These are phyloP conservation scores for Xylota segnis DNA, from an alignment of 2,888 invertebrate genomes.

Conservation along the genomic window DNA sequence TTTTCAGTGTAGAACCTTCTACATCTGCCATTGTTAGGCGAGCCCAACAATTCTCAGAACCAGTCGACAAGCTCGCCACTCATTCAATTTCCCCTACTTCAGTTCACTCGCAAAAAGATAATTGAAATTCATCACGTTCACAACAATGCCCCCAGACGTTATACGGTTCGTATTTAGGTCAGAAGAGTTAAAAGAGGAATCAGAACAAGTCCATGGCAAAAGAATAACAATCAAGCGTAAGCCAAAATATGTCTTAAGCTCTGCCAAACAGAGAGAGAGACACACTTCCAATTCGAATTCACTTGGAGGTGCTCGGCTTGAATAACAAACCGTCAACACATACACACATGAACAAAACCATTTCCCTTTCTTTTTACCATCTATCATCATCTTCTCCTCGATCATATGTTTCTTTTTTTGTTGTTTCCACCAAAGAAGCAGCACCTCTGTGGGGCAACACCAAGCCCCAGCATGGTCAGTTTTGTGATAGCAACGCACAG, in stretches of 20 bases:
- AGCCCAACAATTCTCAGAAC: background rate
- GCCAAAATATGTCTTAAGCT: slow-evolving; percentile 51
- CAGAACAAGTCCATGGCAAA: slow-evolving; percentile 50
- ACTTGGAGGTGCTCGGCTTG: slow-evolving; percentile 32
- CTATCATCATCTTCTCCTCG: slow-evolving; percentile 43
- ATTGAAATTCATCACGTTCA: slow-evolving; percentile 56
- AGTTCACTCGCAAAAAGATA: slow-evolving; percentile 26
- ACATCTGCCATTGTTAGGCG: background rate
- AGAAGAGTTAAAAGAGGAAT: slow-evolving; percentile 57
- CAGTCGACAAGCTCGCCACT: background rate
- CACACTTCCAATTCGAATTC: slow-evolving; percentile 49
- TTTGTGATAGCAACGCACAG: slow-evolving; percentile 55
- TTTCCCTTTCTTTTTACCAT: slow-evolving; percentile 70
- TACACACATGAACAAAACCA: slow-evolving; percentile 52
- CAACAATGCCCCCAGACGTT: slow-evolving; percentile 42
- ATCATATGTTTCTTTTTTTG: slow-evolving; percentile 13
- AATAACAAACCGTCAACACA: slow-evolving; percentile 32
- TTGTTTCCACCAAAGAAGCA: slow-evolving; percentile 27
- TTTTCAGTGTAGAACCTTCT: slow-evolving; percentile 21
- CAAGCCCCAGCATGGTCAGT: slow-evolving; percentile 56
- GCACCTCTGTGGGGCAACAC: slow-evolving; percentile 31
- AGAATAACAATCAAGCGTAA: slow-evolving; percentile 53
- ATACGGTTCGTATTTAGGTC: slow-evolving; percentile 61
- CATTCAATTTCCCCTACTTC: slow-evolving; percentile 22
- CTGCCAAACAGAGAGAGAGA: slow-evolving; percentile 51